A percentile compares a stretch with the other conserved stretches of the same genome.
Conservation (phyloP, 2,113 vertebrate genomes). For the Pantherophis guttatus region DNA sequence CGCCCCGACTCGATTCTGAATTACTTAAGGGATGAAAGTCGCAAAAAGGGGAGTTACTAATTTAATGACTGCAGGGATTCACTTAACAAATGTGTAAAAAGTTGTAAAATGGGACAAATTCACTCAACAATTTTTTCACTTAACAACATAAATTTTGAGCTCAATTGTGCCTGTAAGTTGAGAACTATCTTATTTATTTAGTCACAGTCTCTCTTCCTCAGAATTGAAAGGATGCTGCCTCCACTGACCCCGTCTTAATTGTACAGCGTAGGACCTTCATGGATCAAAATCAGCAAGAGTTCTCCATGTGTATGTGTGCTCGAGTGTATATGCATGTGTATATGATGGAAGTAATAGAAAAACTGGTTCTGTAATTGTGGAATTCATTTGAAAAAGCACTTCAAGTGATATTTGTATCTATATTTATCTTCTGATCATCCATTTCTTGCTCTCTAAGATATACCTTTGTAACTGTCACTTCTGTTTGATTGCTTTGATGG, state of each 20-base stretch:
- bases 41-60: too few relatives aligned
- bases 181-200: background rate
- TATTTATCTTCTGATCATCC: constrained; percentile 29
- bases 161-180: too few relatives aligned
- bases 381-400: background rate
- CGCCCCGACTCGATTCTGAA: too few relatives aligned
- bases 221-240: background rate
- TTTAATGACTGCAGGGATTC: too few relatives aligned
- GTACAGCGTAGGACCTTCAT: background rate
- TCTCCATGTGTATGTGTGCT: background rate
- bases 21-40: too few relatives aligned
- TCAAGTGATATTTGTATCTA: background rate
- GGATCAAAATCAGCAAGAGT: background rate
- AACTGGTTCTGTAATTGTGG: constrained; percentile 4
- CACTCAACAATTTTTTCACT: too few relatives aligned
- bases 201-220: background rate
- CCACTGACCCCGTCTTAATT: background rate
- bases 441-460: constrained; percentile 24
- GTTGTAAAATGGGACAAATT: too few relatives aligned
- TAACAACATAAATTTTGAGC: too few relatives aligned
- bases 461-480: constrained; percentile 64
- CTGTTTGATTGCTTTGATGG: constrained; percentile 67
- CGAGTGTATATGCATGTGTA: background rate
- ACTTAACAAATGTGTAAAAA: too few relatives aligned
- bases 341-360: constrained; percentile 14